Base-by-base conservation (phyloP, 1,140 invertebrate species). In the Dendroctonus ponderosae region DNA sequence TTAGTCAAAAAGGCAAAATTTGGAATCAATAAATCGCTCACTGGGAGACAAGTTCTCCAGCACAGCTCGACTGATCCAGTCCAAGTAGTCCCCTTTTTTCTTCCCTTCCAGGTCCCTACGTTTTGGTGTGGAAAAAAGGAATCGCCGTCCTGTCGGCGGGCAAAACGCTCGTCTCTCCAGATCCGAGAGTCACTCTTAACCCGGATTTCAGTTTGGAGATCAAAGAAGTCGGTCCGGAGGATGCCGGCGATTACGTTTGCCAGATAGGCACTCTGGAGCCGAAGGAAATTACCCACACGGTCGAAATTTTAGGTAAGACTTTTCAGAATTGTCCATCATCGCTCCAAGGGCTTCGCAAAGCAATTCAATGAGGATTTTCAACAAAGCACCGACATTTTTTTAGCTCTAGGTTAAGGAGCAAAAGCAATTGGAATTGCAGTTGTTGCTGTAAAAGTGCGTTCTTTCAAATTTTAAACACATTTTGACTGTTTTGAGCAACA, bases 241-340 rank as follows among this genome's bases (percentile, higher is more conserved):
- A 86, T 78, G 84, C 83, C 40, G 85, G 84, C n/a, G 82, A 84
- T 74, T 86, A 86, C 76, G 81, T 84, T 59, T 86, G 85, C 72
- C 84, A 85, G 74, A 84, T 86, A 70, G 83, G 81, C 51, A 84
- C 83, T 15, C 76, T 83, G 69, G 79, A 83, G 69, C 83, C 83
- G 52, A 78, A 80, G 43, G 84, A 86, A 79, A 83, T 85, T 59
- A 83, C 82, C 39, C 85, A 86, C 72, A 84, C 82, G 12, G 79
- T 86, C 40, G 82, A 85, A 75, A 84, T 86, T 68, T 76, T 85
- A 66, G 83, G 84, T 85, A 78, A 83, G 82, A 81, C 11, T 40
- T 40, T 56, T 44, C 26, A 26, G 26, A 26, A 26, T 26, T 26
- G 26, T 3, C 26, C 26, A 26, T 26, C 26, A 26, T 26, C n/a